Conservation (phyloP, 2,888 invertebrate species). For the Priocnemis perturbator region DNA sequence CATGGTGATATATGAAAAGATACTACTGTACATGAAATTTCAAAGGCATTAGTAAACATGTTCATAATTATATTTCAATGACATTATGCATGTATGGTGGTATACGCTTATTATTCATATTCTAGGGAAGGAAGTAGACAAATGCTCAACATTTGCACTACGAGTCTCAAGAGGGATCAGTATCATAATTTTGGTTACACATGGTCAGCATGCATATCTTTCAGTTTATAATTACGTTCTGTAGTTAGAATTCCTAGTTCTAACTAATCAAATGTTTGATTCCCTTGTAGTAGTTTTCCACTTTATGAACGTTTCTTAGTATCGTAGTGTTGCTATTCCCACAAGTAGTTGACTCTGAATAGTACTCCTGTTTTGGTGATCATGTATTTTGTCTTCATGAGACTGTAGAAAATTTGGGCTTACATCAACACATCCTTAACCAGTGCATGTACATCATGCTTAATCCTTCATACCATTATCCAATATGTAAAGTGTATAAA, state of each 20-base stretch:
- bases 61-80: not conserved
- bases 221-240: conserved; percentile 44
- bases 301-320: not conserved
- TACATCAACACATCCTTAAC: not conserved
- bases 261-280: conserved; percentile 10
- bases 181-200: conserved; percentile 64
- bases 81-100: conserved; percentile 63
- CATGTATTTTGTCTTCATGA: not conserved
- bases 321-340: not conserved
- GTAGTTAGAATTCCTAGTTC: conserved; percentile 9
- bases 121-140: conserved; percentile 73
- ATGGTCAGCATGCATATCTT: conserved; percentile 68
- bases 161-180: conserved; percentile 62
- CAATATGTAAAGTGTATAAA: too few species aligned
- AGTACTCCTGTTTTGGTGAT: not conserved
- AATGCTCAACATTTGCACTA: conserved; percentile 66
- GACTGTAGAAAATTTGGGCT: not conserved
- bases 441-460: too few species aligned
- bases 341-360: too few species aligned
- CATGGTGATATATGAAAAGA: too few species aligned
- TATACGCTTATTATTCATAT: conserved; percentile 66
- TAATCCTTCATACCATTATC: too few species aligned
- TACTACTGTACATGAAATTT: too few species aligned
- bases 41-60: too few species aligned
- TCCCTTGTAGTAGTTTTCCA: conserved; percentile 7